Base-by-base conservation (phyloP, 2,113 vertebrate genomes). In the Hystrix cristata region DNA sequence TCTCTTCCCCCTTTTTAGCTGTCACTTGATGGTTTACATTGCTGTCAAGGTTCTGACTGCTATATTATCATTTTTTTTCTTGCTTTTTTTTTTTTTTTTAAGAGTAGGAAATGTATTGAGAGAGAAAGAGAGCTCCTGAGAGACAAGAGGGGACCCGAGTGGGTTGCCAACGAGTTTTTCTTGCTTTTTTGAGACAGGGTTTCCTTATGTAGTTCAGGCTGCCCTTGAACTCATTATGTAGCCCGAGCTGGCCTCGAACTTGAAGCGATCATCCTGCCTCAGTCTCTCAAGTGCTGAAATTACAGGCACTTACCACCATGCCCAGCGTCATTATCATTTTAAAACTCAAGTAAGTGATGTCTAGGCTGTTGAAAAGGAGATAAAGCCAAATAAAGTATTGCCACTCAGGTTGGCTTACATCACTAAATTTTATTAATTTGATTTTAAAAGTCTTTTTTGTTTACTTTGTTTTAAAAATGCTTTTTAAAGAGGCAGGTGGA, bases 391-490 rank as follows among this genome's bases (percentile, higher is more conserved):
- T 18, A 29, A 48, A 91, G 14, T 5, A 18, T 31, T 82, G 10
- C 48, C 53, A n/a, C 14, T 79, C 48, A 48, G 29, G 18, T 82
- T 60, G 87, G 48, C 62, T 21, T 51, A 90, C 57, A 84, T 94
- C 65, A 86, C 46, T 85, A 80, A 53, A 69, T 95, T 96, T 92
- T 96, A 78, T 85, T 55, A 18, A 65, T 72, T 95, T 90, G 51
- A 60, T 79, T 85, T 91, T 67, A 88, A 94, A 92, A 83, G 34
- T 38, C 1, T 15, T 48, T 93, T 91, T 92, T 12, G 31, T 31
- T 78, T 62, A 53, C 25, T 79, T 76, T 48, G 43, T 48, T 76
- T 76, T 48, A 13, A 48, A 48, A 74, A 74, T 74, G 38, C 71
- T 74, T 46, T n/a, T 38, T 21, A 71, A 72, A 95, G 59, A 95